Percentiles rank a stretch among this genome's conserved stretches.
These are phyloP conservation scores for Chymomyza costata DNA, from an alignment of 1,140 invertebrate species.

Conservation along the genomic window DNA sequence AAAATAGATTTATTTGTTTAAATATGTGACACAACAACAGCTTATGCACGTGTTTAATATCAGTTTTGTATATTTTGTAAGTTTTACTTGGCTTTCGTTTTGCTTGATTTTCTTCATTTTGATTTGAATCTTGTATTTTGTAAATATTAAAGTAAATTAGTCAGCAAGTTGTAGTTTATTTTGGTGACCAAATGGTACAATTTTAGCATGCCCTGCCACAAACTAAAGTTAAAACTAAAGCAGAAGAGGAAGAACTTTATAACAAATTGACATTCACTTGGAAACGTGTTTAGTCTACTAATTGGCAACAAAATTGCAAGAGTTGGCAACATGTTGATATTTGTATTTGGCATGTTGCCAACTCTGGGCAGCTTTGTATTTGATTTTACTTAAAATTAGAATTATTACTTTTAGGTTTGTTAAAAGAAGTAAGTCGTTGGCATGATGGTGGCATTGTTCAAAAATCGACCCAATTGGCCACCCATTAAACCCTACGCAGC, in stretches of 20 bases:
- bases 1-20: constrained; percentile 69
- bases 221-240: constrained; percentile 21
- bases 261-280: too few relatives aligned
- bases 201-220: constrained; percentile 32
- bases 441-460: constrained; percentile 72
- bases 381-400: background rate
- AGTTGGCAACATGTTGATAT: constrained; percentile 16
- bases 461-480: constrained; percentile 75
- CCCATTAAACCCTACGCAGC: constrained; percentile 73
- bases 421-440: constrained; percentile 73
- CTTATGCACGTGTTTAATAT: constrained; percentile 28
- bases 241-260: constrained; percentile 38
- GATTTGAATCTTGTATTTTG: too few relatives aligned
- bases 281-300: too few relatives aligned
- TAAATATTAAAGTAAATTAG: constrained; percentile 23
- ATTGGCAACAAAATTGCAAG: background rate
- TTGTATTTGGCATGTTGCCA: constrained; percentile 37
- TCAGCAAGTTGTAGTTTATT: background rate
- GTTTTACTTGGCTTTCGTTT: constrained; percentile 51
- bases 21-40: constrained; percentile 50
- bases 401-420: background rate
- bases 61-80: constrained; percentile 21
- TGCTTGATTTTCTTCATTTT: constrained; percentile 9
- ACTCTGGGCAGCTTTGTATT: constrained; percentile 28
- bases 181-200: constrained; percentile 61